Evolutionary conservation across 92 coral and sea anemone species (phyloP).

Genomic region (Phymanthus crucifer): DNA sequence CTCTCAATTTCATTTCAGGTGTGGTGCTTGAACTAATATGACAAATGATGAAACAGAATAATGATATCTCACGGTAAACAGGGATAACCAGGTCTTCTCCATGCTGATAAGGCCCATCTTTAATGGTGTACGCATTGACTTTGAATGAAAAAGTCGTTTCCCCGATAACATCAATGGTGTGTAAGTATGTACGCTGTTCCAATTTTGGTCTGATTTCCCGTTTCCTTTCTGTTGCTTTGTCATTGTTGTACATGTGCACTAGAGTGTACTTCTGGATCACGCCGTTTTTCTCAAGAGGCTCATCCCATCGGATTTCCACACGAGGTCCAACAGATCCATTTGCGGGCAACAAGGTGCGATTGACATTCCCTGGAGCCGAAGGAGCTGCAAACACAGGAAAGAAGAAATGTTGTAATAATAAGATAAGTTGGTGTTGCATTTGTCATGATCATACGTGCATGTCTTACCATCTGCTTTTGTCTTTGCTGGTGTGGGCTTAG

Average conservation of each 20-base stretch:
- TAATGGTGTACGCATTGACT: conserved; percentile 16
- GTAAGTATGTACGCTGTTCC: neutral
- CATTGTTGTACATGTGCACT: conserved; percentile 1
- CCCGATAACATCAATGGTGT: conserved; percentile 20
- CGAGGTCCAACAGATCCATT: neutral
- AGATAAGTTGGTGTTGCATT: neutral
- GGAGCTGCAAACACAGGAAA: conserved; percentile 41
- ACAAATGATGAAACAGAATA: neutral
- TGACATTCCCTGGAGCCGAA: conserved; percentile 3
- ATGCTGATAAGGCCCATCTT: conserved; percentile 15
- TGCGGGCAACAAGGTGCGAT: neutral
- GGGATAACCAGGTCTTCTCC: conserved; percentile 8
- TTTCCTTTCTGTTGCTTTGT: neutral
- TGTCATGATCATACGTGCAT: neutral
- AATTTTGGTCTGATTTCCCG: neutral
- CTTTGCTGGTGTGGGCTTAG: neutral
- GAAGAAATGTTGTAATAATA: too few relatives aligned
- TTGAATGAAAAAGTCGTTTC: conserved; percentile 16
- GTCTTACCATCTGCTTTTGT: conserved; percentile 39
- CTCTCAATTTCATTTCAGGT: neutral
- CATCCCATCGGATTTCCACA: conserved; percentile 22
- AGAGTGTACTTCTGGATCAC: conserved; percentile 26
- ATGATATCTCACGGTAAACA: conserved; percentile 12
- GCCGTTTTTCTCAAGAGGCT: conserved; percentile 26
- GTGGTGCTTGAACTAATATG: too few relatives aligned